phyloP scores from a whole-genome alignment of 1,140 invertebrate species.

The Myzus persicae region DNA sequence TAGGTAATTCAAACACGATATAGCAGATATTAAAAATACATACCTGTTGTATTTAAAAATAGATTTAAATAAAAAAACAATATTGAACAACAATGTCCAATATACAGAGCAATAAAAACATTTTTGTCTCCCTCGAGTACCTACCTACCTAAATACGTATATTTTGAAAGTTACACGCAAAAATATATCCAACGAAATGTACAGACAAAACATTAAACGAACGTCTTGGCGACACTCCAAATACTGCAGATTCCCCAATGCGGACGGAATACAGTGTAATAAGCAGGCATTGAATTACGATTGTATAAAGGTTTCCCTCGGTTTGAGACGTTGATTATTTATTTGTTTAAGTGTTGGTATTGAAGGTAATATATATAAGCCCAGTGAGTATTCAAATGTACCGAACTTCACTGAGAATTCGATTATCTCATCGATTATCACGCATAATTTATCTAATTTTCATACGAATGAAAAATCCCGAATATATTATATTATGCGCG shows the following conservation, averaged over 20 bases:
- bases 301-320: not conserved
- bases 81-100: not conserved
- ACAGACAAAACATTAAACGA: not conserved
- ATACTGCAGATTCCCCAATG: not conserved
- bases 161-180: not conserved
- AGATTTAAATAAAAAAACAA: not conserved
- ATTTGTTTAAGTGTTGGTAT: constrained; percentile 30
- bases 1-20: not conserved
- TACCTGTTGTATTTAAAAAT: not conserved
- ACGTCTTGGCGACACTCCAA: not conserved
- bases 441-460: constrained; percentile 48
- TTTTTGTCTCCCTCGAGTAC: not conserved
- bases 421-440: constrained; percentile 42
- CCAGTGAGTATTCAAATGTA: constrained; percentile 25
- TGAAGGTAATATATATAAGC: constrained; percentile 32
- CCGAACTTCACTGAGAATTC: not conserved
- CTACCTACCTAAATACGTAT: not conserved
- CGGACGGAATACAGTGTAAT: not conserved
- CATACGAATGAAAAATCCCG: constrained; percentile 1
- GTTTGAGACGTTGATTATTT: constrained; percentile 36
- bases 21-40: not conserved
- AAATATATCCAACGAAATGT: not conserved
- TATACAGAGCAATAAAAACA: not conserved
- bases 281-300: constrained; percentile 43
- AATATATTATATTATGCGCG: not conserved